These are phyloP conservation scores for Dasypogon diadema DNA, from an alignment of 2,888 invertebrate species.

Conservation along the genomic window DNA sequence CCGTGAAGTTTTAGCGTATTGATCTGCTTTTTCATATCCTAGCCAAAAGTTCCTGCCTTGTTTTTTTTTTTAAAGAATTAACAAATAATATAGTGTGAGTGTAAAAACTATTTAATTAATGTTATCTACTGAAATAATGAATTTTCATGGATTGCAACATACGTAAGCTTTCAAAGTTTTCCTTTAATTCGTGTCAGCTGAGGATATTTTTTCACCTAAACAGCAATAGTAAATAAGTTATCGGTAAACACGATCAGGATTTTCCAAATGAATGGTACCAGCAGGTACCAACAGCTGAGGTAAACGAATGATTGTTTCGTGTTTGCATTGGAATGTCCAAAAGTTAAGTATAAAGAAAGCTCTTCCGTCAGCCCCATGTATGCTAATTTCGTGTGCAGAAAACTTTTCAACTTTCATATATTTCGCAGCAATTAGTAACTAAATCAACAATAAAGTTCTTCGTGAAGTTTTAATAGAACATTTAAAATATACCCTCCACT, in stretches of 20 bases:
- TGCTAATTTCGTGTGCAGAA: constrained; percentile 41
- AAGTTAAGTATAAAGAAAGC: neutral
- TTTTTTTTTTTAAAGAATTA: too few relatives aligned
- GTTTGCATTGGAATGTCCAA: constrained; percentile 36
- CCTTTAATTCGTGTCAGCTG: constrained; percentile 46
- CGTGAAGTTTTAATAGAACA: constrained; percentile 29
- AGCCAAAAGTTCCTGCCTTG: too few relatives aligned
- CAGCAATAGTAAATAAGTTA: constrained; percentile 49
- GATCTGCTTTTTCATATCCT: too few relatives aligned
- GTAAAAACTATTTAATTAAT: too few relatives aligned
- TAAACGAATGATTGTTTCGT: constrained; percentile 33
- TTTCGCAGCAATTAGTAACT: constrained; percentile 41
- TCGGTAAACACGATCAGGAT: constrained; percentile 46
- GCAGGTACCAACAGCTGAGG: constrained; percentile 32
- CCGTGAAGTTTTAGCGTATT: too few relatives aligned
- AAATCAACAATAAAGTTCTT: constrained; percentile 31
- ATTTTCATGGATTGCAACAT: neutral
- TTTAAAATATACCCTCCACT: neutral
- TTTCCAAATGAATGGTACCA: constrained; percentile 27
- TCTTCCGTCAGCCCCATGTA: neutral
- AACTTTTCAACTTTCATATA: constrained; percentile 26
- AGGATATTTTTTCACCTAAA: constrained; percentile 48
- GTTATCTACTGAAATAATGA: too few relatives aligned
- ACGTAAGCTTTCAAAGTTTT: constrained; percentile 15
- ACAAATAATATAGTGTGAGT: too few relatives aligned